A percentile compares a stretch with the other conserved stretches of the same genome.
Conservation (phyloP, 2,797 vertebrate species). For the Semaprochilodus insignis region DNA sequence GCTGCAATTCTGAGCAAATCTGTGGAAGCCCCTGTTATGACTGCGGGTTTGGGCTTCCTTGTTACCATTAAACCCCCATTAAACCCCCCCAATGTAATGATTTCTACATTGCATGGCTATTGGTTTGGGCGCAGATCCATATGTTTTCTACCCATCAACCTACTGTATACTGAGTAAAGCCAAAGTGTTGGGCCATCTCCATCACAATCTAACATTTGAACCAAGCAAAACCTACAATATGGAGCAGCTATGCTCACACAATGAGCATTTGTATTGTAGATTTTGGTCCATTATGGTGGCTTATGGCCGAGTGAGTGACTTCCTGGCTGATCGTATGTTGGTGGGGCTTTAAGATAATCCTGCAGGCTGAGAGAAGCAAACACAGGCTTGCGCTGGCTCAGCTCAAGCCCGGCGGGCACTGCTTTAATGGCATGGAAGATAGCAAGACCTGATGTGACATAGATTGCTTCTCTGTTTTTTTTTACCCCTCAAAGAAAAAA, state of each 20-base stretch:
- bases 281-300: conserved; percentile 25
- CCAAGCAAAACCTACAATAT: background rate
- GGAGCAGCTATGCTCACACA: background rate
- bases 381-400: conserved; percentile 52
- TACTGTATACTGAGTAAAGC: too few species aligned
- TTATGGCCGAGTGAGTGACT: conserved; percentile 51
- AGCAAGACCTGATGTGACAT: background rate
- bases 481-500: background rate
- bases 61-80: too few species aligned
- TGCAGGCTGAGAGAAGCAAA: conserved; percentile 38
- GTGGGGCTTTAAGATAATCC: conserved; percentile 59
- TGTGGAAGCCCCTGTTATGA: background rate
- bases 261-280: background rate
- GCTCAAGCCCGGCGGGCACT: conserved; percentile 33
- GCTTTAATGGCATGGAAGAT: conserved; percentile 29
- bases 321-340: conserved; percentile 68
- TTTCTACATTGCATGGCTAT: background rate
- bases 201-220: too few species aligned
- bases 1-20: too few species aligned
- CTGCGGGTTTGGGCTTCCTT: background rate
- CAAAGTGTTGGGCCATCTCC: too few species aligned
- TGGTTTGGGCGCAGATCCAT: too few species aligned
- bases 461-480: conserved; percentile 7
- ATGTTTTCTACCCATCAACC: too few species aligned
- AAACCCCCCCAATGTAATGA: background rate